Percentiles rank a stretch among this genome's conserved stretches.
phyloP scores from a whole-genome alignment of 2,888 invertebrate genomes.

The Archips xylosteana region DNA sequence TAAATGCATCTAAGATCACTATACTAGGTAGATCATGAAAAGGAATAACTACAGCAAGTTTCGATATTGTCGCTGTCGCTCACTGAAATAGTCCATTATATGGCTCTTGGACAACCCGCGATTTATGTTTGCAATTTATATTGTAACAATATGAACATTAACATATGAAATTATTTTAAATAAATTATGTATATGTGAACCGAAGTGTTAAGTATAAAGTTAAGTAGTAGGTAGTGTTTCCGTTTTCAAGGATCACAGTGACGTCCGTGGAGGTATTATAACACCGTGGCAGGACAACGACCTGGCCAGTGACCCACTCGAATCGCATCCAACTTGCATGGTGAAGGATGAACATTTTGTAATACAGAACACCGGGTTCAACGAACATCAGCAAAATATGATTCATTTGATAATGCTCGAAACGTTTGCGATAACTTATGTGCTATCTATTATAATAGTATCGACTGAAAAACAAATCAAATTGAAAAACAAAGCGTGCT shows the following conservation, averaged over 20 bases:
- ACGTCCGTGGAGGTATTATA: constrained; percentile 80
- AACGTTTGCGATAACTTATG: constrained; percentile 32
- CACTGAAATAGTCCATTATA: constrained; percentile 37
- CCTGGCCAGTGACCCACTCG: constrained; percentile 75
- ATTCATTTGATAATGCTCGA: constrained; percentile 63
- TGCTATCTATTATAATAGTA: constrained; percentile 18
- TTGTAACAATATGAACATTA: no score
- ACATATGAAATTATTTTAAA: no score
- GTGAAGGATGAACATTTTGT: constrained; percentile 73
- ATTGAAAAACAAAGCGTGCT: constrained; percentile 20
- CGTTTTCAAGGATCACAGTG: constrained; percentile 76
- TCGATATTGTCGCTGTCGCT: constrained; percentile 4
- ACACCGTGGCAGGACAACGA: constrained; percentile 77
- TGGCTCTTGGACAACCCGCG: not conserved
- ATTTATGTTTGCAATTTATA: not conserved
- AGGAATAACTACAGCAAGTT: constrained; percentile 35
- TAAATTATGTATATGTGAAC: not conserved
- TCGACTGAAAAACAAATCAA: constrained; percentile 29
- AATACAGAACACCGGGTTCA: constrained; percentile 66
- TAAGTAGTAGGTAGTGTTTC: constrained; percentile 63
- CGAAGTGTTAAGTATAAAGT: constrained; percentile 21
- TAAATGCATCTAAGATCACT: constrained; percentile 11
- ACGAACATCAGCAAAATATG: constrained; percentile 56
- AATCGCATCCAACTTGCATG: constrained; percentile 75
- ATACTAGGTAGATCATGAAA: constrained; percentile 3